Conservation (phyloP, 37 sponge, comb jelly and placozoan genomes). For the Dysidea cf. avara region DNA sequence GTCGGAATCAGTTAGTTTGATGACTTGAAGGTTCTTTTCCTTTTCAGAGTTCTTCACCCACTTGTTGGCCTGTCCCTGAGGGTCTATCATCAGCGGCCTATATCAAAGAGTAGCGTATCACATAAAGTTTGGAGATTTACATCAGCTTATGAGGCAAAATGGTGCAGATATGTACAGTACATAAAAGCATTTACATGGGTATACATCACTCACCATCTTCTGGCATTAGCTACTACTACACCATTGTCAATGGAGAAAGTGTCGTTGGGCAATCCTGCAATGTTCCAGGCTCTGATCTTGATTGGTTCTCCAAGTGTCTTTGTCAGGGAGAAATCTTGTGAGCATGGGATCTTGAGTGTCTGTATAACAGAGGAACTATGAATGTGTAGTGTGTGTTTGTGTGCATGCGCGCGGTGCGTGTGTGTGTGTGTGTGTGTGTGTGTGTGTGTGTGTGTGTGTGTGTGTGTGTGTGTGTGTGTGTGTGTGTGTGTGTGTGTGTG, state of each 20-base stretch:
- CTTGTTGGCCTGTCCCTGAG: constrained; percentile 99
- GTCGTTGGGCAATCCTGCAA: constrained; percentile 96
- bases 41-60: constrained; percentile 98
- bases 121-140: not conserved
- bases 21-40: constrained; percentile 83
- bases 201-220: constrained; percentile 93
- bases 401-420: no score
- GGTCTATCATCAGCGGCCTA: constrained; percentile 99
- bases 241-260: constrained; percentile 97
- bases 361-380: constrained; percentile 4
- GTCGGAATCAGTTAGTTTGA: constrained; percentile 93
- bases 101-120: not conserved
- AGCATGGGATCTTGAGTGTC: constrained; percentile 73
- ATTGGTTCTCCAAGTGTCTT: constrained; percentile 97
- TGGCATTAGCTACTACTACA: constrained; percentile 92
- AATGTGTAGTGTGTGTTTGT: not conserved
- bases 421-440: no score
- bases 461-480: no score
- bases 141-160: not conserved
- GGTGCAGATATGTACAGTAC: not conserved
- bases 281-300: constrained; percentile 98
- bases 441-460: not conserved
- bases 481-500: no score
- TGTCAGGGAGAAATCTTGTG: constrained; percentile 84
- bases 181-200: no score